These are phyloP conservation scores for Labeo catla DNA, from an alignment of 2,113 vertebrate genomes.

Conservation along the genomic window DNA sequence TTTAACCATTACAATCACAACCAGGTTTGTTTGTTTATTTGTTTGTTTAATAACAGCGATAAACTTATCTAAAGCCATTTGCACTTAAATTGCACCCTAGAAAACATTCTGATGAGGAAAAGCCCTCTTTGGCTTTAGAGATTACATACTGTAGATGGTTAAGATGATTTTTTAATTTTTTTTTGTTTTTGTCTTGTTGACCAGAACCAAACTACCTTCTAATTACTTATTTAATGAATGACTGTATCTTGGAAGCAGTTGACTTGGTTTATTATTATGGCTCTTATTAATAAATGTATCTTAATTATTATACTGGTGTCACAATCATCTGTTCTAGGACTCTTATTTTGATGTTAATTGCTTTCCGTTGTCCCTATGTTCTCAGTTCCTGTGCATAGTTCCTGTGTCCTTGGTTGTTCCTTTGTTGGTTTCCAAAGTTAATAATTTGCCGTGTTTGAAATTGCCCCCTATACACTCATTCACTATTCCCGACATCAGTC, in stretches of 20 bases:
- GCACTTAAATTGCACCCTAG: background rate
- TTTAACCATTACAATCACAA: background rate
- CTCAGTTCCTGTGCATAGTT: no score
- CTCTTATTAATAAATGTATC: background rate
- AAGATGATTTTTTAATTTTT: background rate
- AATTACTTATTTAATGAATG: background rate
- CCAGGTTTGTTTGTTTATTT: background rate
- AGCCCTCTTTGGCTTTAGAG: background rate
- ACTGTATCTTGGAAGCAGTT: background rate
- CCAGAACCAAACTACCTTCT: background rate
- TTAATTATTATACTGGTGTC: background rate
- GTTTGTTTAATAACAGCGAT: background rate
- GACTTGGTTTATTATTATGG: background rate
- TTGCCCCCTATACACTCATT: background rate
- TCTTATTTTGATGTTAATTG: background rate
- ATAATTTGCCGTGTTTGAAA: background rate
- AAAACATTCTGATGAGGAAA: background rate
- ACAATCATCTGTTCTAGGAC: background rate
- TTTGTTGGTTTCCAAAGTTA: conserved; percentile 3
- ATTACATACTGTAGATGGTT: background rate
- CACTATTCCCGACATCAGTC: background rate
- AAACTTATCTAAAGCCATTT: background rate
- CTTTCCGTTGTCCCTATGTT: background rate
- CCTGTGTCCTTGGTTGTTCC: background rate
- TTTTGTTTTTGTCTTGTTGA: background rate